Evolutionary conservation across 2,888 invertebrate species (phyloP), one percentile per base, ranked within the genome.

Genomic region (Zelleria hepariella): DNA sequence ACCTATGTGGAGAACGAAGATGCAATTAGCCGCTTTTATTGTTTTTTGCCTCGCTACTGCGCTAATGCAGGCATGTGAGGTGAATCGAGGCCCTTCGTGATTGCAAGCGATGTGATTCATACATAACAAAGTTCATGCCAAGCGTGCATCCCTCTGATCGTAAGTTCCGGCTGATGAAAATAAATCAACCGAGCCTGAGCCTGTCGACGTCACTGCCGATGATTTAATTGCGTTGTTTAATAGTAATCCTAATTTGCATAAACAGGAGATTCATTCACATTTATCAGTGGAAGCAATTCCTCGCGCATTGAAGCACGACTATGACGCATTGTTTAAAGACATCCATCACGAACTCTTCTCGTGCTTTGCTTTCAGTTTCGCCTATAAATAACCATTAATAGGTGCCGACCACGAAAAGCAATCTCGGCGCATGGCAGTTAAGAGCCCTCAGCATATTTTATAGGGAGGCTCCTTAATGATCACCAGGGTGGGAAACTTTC

Each of bases 371-470:
- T 80, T 77, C 72, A 75, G 78, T 77, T 82, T 80, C 70, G 66
- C 76, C 77, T 80, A 83, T 85, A 85, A 85, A 84, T 81, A 81
- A 81, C 77, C 81, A 84, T 82, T 83, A 83, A 81, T 78, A 82
- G 77, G 78, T 74, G 70, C 77, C 78, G 76, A 82, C 83, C 82
- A 82, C 85, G 83, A 83, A 83, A 86, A 84, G 82, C 82, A 86
- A 86, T 86, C 80, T 84, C 77, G 70, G 76, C 68, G 76, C 75
- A 78, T 82, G 83, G 82, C 81, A 83, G 80, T 80, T 85, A 81
- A 84, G 78, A 75, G 78, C 81, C 76, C 77, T 81, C 78, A 72
- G 73, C 76, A 78, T 80, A 81, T 81, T 85, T 85, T 86, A 86
- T 85, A 84, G 83, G 82, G 75, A 78, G 80, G 75, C 77, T 82